Evolutionary conservation across 1,140 invertebrate genomes (phyloP), one percentile per base, ranked within the genome.

Genomic region (Drosophila busckii): DNA sequence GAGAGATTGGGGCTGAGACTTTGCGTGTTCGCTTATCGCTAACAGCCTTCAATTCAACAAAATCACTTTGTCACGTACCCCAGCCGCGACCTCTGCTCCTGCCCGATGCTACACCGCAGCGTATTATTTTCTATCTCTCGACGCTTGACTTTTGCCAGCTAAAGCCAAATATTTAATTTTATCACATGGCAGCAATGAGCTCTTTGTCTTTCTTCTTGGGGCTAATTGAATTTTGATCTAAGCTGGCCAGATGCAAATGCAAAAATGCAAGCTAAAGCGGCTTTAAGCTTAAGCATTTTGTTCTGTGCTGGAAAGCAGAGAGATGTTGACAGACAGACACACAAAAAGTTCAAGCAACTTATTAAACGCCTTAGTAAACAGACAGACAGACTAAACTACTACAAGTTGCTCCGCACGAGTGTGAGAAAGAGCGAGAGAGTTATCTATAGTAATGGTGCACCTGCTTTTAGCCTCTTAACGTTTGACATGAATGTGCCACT

Each of bases 341-440:
- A n/a, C n/a, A 42, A 44, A 66, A 66, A 45, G 63, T 67, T 67
- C 63, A 63, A 67, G 58, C 56, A 67, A 67, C 63, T 67, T 67
- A 67, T 67, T 67, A 63, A 62, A 58, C 46, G 52, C 35, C 50
- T 40, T 46, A 29, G 17, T 13, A 22, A 3, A 25, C 8, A 3
- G 17, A 26, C 20, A 46, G 7, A 31, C 8, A 38, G 15, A 13
- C 22, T 20, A 15, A 44, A 16, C 29, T 32, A 12, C 29, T 6
- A n/a, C n/a, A n/a, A n/a, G n/a, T n/a, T n/a, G n/a, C n/a, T n/a
- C n/a, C n/a, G n/a, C n/a, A n/a, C 3, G 16, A 9, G 15, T 19
- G 1, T 7, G 4, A 17, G 0, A 13, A 7, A 7, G 6, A 4
- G 13, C 12, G 23, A 15, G 3, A 3, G 6, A 53, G n/a, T 15